Evolutionary conservation across 2,888 invertebrate genomes (phyloP), one percentile per base, ranked within the genome.

Genomic region (Paralinhomoeus sp.): DNA sequence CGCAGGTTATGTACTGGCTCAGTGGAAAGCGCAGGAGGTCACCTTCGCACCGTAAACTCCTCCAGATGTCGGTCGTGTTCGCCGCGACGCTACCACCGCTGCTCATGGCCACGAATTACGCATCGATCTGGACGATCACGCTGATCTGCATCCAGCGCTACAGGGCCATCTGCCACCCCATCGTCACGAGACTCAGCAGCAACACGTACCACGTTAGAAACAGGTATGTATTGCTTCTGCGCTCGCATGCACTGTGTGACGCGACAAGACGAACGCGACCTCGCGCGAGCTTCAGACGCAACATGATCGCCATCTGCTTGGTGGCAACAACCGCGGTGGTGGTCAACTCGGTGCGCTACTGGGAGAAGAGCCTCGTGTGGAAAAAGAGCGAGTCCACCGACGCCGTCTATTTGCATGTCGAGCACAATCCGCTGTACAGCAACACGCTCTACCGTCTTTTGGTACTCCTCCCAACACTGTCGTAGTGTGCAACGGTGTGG

Each of bases 61-160:
- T 36, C 5, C n/a, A 36, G 27, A 12, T 12, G 27, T 27, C 27
- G 27, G 12, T 27, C 27, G 7, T 27, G 27, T 5, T 5, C 27
- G 27, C 12, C 7, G 5, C 12, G 27, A 5, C 12, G 27, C 12
- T 27, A 5, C 12, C 33, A 17, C 43, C 43, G n/a, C 20, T 43
- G 9, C 27, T 43, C 3, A 9, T 27, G n/a, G 36, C 31, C 31
- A 36, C 36, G 27, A 43, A 43, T 31, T 35, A 22, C 37, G 43
- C 37, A 3, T 37, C 31, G 5, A 31, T 43, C 21, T 43, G 43
- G 43, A 43, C 43, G n/a, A 43, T 43, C 36, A 43, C 43, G 5
- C 36, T 36, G 23, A 43, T 43, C 23, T 20, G 36, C 7, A 31
- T 43, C 31, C 24, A 43, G 20, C 43, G 43, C 21, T 36, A 35